Conservation (phyloP, 2,797 vertebrate species). For the Pristis pectinata region DNA sequence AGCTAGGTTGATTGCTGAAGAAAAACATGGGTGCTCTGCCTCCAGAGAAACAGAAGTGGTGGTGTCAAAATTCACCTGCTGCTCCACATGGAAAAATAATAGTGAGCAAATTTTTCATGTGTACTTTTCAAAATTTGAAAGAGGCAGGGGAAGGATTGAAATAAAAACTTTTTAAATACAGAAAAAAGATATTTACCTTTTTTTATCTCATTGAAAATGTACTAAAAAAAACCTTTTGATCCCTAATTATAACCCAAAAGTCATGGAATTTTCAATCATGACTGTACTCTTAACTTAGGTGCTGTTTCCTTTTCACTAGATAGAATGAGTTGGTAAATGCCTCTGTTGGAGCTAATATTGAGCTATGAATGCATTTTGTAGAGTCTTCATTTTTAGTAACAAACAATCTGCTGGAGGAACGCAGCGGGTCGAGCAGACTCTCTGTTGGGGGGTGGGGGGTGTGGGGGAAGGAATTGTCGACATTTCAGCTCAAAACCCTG, state of each 20-base stretch:
- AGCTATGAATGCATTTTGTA: neutral
- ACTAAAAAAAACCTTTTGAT: neutral
- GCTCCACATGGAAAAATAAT: neutral
- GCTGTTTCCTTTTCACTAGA: neutral
- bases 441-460: too few species aligned
- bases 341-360: neutral
- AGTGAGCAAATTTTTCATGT: neutral
- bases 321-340: neutral
- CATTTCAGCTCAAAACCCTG: too few species aligned
- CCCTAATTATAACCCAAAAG: neutral
- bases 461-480: too few species aligned
- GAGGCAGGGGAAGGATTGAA: neutral
- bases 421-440: too few species aligned
- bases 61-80: neutral
- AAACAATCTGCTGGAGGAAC: too few species aligned
- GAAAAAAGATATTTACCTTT: neutral
- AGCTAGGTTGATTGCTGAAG: neutral
- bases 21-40: neutral
- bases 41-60: neutral
- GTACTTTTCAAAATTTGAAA: neutral
- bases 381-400: neutral
- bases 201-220: neutral
- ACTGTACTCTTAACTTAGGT: neutral
- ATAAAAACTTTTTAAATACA: neutral
- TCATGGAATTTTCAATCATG: neutral